phyloP scores from a whole-genome alignment of 2,797 vertebrate species.

The Sebastiscus albofasciatus region DNA sequence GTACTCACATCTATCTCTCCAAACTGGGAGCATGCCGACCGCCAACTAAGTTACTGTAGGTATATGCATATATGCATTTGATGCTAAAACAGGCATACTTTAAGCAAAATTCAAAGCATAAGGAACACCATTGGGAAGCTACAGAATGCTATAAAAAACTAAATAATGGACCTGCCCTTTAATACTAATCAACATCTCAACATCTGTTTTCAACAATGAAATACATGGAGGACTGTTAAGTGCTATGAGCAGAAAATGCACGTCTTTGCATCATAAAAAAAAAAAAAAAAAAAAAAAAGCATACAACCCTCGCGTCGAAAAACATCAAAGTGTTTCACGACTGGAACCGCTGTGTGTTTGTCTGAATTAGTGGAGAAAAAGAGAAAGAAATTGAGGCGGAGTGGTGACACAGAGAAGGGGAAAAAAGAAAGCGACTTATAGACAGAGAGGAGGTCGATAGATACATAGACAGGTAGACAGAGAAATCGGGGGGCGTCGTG shows the following conservation, averaged over 20 bases:
- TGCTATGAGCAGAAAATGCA: not conserved
- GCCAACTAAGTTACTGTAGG: no score
- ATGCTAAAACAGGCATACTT: fast-evolving
- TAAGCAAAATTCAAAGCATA: not conserved
- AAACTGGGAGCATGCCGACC: no score
- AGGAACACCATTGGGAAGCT: not conserved
- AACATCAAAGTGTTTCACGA: constrained; percentile 34
- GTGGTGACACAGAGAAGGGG: not conserved
- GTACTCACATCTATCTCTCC: fast-evolving
- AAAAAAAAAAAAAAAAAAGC: not conserved
- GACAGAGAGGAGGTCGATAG: constrained; percentile 57
- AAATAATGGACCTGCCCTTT: not conserved
- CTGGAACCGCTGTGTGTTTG: constrained; percentile 27
- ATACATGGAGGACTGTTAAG: not conserved
- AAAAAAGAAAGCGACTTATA: constrained; percentile 18
- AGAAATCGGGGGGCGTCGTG: constrained; percentile 58
- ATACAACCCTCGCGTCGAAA: constrained; percentile 3
- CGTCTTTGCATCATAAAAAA: not conserved
- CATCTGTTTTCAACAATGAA: not conserved
- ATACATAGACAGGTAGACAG: constrained; percentile 66
- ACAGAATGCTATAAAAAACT: not conserved
- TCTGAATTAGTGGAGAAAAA: constrained; percentile 39
- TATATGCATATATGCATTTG: no score
- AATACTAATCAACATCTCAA: not conserved
- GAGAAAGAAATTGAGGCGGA: constrained; percentile 29